These are phyloP conservation scores for Leptobrachium leishanense DNA, from an alignment of 2,113 vertebrate species.

Conservation along the genomic window DNA sequence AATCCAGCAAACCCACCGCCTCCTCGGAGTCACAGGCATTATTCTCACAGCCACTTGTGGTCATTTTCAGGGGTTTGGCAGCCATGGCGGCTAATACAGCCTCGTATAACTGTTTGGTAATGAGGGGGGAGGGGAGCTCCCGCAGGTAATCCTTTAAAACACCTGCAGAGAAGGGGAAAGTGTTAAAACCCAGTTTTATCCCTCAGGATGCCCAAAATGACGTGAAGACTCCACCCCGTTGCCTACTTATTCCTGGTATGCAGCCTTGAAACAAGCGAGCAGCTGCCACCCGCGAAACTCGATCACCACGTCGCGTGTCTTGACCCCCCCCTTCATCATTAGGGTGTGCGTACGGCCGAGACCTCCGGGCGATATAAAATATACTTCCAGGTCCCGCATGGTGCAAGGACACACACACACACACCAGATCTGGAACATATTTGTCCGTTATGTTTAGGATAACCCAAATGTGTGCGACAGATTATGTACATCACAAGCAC, in stretches of 20 bases:
- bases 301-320: no score
- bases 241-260: conserved; percentile 61
- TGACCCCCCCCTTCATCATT: no score
- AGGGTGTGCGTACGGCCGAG: conserved; percentile 46
- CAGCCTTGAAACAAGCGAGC: no score
- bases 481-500: no score
- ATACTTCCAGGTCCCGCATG: no score
- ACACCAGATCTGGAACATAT: no score
- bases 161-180: conserved; percentile 67
- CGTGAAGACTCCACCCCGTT: conserved; percentile 60
- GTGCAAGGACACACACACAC: no score
- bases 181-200: no score
- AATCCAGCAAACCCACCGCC: conserved; percentile 80
- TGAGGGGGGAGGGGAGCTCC: conserved; percentile 91
- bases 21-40: conserved; percentile 78
- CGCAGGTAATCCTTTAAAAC: conserved; percentile 96
- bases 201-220: no score
- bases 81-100: conserved; percentile 86
- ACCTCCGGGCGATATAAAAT: conserved; percentile 53
- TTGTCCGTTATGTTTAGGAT: no score
- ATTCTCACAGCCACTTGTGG: conserved; percentile 81
- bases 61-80: conserved; percentile 84
- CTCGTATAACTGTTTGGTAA: conserved; percentile 90
- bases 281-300: no score
- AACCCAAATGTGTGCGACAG: no score